Percentiles rank a stretch among this genome's conserved stretches.
Conservation (phyloP, 2,113 vertebrate species). For the Dasyurus viverrinus region DNA sequence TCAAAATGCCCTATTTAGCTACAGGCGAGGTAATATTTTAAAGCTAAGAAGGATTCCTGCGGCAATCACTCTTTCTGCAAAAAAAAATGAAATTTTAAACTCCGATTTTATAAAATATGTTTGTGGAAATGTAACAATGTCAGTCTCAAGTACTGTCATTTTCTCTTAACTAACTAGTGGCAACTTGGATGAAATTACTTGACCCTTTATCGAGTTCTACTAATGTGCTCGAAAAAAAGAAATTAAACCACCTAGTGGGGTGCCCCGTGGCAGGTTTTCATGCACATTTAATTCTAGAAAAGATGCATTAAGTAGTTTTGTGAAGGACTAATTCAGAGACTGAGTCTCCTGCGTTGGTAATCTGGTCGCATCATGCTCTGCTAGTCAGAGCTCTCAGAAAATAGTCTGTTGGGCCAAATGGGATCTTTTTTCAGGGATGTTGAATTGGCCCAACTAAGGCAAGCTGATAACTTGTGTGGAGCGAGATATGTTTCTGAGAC, state of each 20-base stretch:
- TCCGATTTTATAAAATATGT: slow-evolving; percentile 80
- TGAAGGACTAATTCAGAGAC: slow-evolving; percentile 85
- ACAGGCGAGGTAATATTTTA: slow-evolving; percentile 80
- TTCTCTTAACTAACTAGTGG: slow-evolving; percentile 89
- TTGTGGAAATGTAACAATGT: slow-evolving; percentile 75
- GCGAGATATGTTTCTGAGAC: slow-evolving; percentile 50
- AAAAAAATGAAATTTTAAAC: slow-evolving; percentile 84
- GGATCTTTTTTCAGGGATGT: slow-evolving; percentile 25
- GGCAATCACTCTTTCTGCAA: slow-evolving; percentile 77
- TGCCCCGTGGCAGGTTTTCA: slow-evolving; percentile 84
- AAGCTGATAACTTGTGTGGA: slow-evolving; percentile 44
- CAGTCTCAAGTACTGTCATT: slow-evolving; percentile 85
- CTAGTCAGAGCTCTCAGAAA: slow-evolving; percentile 54
- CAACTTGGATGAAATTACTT: slow-evolving; percentile 94
- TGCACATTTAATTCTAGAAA: slow-evolving; percentile 90
- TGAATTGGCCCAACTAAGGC: slow-evolving; percentile 7
- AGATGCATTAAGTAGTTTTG: slow-evolving; percentile 91
- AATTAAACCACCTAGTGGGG: slow-evolving; percentile 88
- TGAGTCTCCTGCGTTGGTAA: slow-evolving; percentile 70
- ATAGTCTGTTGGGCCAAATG: slow-evolving; percentile 47
- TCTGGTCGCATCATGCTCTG: slow-evolving; percentile 76
- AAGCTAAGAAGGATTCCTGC: slow-evolving; percentile 78
- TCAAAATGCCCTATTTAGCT: slow-evolving; percentile 86
- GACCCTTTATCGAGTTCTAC: slow-evolving; percentile 93
- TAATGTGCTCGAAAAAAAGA: slow-evolving; percentile 92